These are phyloP conservation scores for Mylabris phalerata DNA, from an alignment of 1,140 invertebrate genomes.

Conservation along the genomic window DNA sequence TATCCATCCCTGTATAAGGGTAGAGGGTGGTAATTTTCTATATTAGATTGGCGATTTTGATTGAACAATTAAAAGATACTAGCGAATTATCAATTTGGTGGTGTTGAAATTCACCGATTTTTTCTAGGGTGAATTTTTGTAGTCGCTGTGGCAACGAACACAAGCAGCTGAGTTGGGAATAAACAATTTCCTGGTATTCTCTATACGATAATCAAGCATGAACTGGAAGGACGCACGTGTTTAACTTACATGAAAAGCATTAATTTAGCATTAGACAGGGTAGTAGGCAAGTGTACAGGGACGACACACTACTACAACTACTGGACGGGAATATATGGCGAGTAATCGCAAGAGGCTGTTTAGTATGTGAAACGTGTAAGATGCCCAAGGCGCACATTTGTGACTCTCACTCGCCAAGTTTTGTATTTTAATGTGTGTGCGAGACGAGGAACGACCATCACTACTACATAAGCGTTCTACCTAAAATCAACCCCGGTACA, in stretches of 20 bases:
- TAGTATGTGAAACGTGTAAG: conserved; percentile 43
- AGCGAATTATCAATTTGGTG: too few relatives aligned
- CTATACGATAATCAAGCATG: too few relatives aligned
- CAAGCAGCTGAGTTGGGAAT: too few relatives aligned
- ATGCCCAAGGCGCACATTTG: conserved; percentile 40
- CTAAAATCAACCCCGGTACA: conserved; percentile 1
- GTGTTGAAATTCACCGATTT: too few relatives aligned
- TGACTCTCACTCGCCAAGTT: conserved; percentile 19
- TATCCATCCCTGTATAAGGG: too few relatives aligned
- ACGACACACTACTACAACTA: neutral
- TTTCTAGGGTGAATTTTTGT: too few relatives aligned
- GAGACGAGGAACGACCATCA: neutral
- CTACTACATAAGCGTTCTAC: neutral
- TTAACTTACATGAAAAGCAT: conserved; percentile 19
- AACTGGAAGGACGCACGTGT: neutral
- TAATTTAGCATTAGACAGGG: conserved; percentile 19
- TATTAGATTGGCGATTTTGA: too few relatives aligned
- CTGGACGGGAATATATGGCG: conserved; percentile 15
- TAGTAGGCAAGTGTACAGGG: conserved; percentile 12
- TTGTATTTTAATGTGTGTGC: neutral
- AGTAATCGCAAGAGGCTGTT: conserved; percentile 32
- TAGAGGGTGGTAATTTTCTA: too few relatives aligned
- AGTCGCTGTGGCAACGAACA: too few relatives aligned
- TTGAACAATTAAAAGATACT: too few relatives aligned
- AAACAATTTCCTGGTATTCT: too few relatives aligned